A percentile compares a stretch with the other conserved stretches of the same genome.
Conservation (phyloP, 2,797 vertebrate species). For the Nyctibius grandis region DNA sequence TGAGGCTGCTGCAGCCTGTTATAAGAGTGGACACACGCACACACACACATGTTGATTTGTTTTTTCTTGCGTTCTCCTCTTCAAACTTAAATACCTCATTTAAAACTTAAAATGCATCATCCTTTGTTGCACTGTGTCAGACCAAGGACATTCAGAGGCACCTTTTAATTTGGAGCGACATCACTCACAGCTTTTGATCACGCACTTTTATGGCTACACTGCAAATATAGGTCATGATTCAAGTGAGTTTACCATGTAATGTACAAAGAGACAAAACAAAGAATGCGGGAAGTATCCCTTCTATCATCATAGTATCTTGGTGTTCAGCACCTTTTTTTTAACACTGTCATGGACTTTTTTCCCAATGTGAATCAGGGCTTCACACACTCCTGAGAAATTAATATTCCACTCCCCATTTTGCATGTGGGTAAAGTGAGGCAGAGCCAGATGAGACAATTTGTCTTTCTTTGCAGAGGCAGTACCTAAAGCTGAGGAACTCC, state of each 20-base stretch:
- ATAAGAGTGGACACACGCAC: not conserved
- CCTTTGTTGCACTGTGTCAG: not conserved
- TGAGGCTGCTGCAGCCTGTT: not conserved
- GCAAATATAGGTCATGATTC: not conserved
- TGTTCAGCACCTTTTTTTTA: not conserved
- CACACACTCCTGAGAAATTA: not conserved
- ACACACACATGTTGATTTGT: accelerated
- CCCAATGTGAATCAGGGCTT: not conserved
- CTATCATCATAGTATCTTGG: not conserved
- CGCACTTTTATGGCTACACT: accelerated
- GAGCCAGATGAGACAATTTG: not conserved
- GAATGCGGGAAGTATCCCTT: not conserved
- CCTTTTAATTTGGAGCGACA: accelerated
- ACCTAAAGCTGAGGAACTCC: not conserved
- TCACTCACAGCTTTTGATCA: not conserved
- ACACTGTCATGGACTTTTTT: accelerated
- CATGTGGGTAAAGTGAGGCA: not conserved
- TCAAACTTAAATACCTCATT: not conserved
- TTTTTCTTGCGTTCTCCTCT: not conserved
- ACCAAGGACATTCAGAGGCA: not conserved
- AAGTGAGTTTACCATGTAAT: not conserved
- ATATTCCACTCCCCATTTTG: not conserved
- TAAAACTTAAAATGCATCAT: not conserved
- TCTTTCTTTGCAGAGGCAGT: not conserved
- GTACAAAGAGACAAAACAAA: not conserved